Base-by-base conservation (phyloP, 2,888 invertebrate species). In the Hypselothyrea guttata region DNA sequence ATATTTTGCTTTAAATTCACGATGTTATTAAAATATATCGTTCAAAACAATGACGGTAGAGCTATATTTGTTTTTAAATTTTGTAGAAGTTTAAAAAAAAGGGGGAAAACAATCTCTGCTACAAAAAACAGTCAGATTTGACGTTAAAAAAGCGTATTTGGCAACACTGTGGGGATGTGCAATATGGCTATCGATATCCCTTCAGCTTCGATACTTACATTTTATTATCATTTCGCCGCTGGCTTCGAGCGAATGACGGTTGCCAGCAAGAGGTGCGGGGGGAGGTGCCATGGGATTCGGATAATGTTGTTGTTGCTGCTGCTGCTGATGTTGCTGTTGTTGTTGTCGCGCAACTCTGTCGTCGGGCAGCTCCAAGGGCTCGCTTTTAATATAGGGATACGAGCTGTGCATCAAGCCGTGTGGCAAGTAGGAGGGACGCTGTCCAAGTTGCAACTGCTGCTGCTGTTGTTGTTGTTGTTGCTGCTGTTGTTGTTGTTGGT, bases 331-430 rank as follows among this genome's bases (percentile, higher is more conserved):
- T 0, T 55, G 56, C 1, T 63, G 67, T 1, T 49, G 52, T 0
- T 54, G 59, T 16, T 54, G 59, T 4, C 35, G 61, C 4, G 16
- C 9, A 42, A 68, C 74, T 62, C 67, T 68, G 49, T 73, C 71
- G 41, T 67, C 69, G 31, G 63, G 15, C 37, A 63, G 64, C 44
- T 88, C 88, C 60, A 85, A 49, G 42, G 87, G 79, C 38, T 86
- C 85, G 61, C 84, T 82, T 58, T 87, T 87, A 18, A 87, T 88
- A 51, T 81, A 84, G 9, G 85, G 76, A 83, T 84, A 81, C 30
- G 62, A 61, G 42, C 62, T 46, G 30, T 72, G 58, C 76, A 76
- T 83, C 48, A 83, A 41, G 15, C 45, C 46, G 38, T 77, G 76
- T 27, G 71, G 37, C 71, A 84, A 66, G 64, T 84, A 78, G 15